These are phyloP conservation scores for Mycetomoellerius zeteki DNA, from an alignment of 1,140 invertebrate species.

Conservation along the genomic window DNA sequence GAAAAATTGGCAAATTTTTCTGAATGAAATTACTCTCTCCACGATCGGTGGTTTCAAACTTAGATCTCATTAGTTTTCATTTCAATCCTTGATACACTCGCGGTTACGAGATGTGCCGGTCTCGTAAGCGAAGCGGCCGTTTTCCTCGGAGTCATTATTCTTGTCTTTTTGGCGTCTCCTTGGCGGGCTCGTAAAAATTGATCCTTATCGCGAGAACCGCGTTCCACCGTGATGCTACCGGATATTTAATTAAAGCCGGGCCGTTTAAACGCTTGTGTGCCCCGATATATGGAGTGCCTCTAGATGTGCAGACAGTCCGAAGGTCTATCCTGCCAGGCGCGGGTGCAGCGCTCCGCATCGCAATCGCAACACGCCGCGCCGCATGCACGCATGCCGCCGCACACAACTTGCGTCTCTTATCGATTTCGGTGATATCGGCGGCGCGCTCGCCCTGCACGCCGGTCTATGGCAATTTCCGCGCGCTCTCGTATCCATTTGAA, in stretches of 20 bases:
- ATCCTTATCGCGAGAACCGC: conserved; percentile 45
- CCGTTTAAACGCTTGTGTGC: conserved; percentile 21
- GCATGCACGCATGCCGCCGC: conserved; percentile 57
- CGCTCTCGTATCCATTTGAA: conserved; percentile 64
- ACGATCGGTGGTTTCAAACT: not conserved
- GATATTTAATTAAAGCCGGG: conserved; percentile 59
- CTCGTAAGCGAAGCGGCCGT: not conserved
- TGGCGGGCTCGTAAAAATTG: conserved; percentile 57
- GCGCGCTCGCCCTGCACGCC: conserved; percentile 13
- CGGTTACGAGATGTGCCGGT: not conserved
- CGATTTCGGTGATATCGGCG: conserved; percentile 64
- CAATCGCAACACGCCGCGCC: conserved; percentile 61
- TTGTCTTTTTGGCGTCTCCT: conserved; percentile 41
- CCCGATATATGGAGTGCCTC: conserved; percentile 28
- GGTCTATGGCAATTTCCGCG: conserved; percentile 66
- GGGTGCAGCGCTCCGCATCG: not conserved
- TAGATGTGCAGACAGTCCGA: conserved; percentile 23
- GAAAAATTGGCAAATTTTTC: conserved; percentile 21
- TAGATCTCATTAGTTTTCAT: conserved; percentile 26
- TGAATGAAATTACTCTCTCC: not conserved
- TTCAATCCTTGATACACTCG: not conserved
- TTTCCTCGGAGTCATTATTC: conserved; percentile 41
- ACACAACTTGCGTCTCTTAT: conserved; percentile 65
- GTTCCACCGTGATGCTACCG: not conserved
- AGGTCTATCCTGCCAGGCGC: not conserved